Base-by-base conservation (phyloP, 2,113 vertebrate species). In the Seriola rivoliana region DNA sequence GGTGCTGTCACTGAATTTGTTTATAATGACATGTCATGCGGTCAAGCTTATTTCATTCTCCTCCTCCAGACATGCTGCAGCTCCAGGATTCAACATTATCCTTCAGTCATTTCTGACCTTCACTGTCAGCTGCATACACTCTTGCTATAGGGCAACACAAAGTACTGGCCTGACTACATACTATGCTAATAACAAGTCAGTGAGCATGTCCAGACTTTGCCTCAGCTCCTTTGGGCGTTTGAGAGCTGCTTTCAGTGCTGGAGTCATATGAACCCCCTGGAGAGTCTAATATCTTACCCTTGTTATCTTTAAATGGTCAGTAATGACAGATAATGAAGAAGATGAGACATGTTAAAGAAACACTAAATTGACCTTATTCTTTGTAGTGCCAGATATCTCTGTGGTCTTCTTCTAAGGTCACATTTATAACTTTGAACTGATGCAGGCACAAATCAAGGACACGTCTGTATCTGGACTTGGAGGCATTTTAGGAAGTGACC, bases 401-500 rank as follows among this genome's bases (percentile, higher is more conserved):
- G n/a, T 4, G 44, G 38, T 34, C 13, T 59, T 46, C 59, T 58
- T 62, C 7, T 34, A 4, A 25, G 57, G 54, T 44, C 32, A 73
- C 34, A 40, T 71, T 12, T 58, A 36, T 36, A 63, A 73, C 25
- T 25, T 29, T 73, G 17, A 82, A 52, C 52, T 62, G 66, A 52
- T 54, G 25, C 54, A 60, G 55, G 48, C 67, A 62, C 60, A 85
- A 55, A 75, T 81, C 60, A 85, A 80, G 62, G 38, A 72, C 72
- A 79, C 36, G 8, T 55, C 48, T 80, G 59, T 64, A 17, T 82
- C 68, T 66, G 46, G 48, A 46, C 70, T 66, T 32, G 55, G 42
- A 66, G 50, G 59, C 55, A 44, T 72, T 87, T 88, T 60, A 65
- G 81, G 77, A 90, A 90, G 66, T 71, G 81, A 72, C 59, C 58